Base-by-base conservation (phyloP, 2,797 vertebrate species). In the Calcarius lapponicus region DNA sequence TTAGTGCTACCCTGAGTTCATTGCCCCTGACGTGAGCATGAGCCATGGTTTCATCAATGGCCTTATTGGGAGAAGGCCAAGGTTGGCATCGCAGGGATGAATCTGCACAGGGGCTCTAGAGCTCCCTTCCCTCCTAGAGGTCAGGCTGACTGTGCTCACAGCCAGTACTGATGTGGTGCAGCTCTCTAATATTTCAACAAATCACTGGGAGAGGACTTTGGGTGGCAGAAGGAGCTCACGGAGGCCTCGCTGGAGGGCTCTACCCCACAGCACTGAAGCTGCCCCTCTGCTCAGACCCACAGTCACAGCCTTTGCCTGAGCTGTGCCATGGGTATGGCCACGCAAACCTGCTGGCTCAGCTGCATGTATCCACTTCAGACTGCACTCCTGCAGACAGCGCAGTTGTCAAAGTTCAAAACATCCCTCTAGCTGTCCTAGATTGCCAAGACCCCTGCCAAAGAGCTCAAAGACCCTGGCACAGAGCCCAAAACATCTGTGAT, bases 231-330 rank as follows among this genome's bases (percentile, higher is more conserved):
- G 24, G 18, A 67, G 13, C 19, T 65, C 42, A 25, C 0, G 2
- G 22, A 73, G 20, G 6, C 12, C 12, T 57, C 50, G 3, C 21
- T 76, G 50, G 56, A 62, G 29, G 38, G 12, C 34, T 78, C 40
- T 38, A 13, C 17, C 24, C 50, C 5, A 2, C 2, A 0, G 6
- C 25, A 36, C 20, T 3, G 2, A 38, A 48, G 12, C 8, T 74
- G 40, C 19, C 2, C 11, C 58, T 53, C 14, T 25, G 53, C 21
- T 73, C 38, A 70, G 9, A 31, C 11, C 21, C 67, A 18, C 21
- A 34, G 71, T 7, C 14, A 4, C 17, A 28, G 42, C 29, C 20
- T 38, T 38, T 58, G 34, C 9, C 31, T 70, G 29, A 67, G 15
- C 21, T 34, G 0, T 42, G 11, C 9, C 10, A 1, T 10, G 47